A percentile compares a stretch with the other conserved stretches of the same genome.
phyloP scores from a whole-genome alignment of 2,888 invertebrate genomes.

The Dione juno region DNA sequence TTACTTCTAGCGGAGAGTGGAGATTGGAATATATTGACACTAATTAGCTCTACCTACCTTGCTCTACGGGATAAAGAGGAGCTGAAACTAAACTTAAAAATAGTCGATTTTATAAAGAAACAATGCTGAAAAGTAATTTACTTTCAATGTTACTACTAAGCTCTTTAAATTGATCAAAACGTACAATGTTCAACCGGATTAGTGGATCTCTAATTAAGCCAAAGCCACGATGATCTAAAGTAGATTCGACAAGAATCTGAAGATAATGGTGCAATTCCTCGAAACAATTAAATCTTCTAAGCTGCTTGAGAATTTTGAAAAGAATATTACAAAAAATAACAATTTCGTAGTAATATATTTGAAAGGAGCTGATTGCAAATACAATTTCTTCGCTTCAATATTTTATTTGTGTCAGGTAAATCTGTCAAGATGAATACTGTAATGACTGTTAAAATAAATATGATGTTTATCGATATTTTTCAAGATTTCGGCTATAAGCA shows the following conservation, averaged over 20 bases:
- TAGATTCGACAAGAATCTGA: conserved; percentile 8
- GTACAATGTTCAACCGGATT: conserved; percentile 11
- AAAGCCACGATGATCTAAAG: conserved; percentile 15
- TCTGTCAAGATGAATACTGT: no score
- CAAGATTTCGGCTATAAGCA: no score
- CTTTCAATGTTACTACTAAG: conserved; percentile 9
- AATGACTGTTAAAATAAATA: no score
- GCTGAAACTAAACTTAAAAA: background rate
- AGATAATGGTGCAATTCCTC: conserved; percentile 11
- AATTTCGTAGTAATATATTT: background rate
- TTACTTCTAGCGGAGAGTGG: no score
- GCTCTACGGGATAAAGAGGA: no score
- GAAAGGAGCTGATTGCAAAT: no score
- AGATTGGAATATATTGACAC: no score
- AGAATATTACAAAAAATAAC: background rate
- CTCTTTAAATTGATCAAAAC: conserved; percentile 15
- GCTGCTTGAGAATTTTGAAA: conserved; percentile 1
- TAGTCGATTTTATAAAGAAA: background rate
- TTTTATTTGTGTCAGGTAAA: no score
- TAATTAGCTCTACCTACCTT: no score
- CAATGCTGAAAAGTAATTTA: conserved; percentile 5
- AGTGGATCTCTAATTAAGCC: conserved; percentile 18
- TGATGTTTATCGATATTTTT: no score
- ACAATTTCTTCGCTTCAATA: no score
- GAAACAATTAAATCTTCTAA: conserved; percentile 18